Evolutionary conservation across 30 jellyfish, hydroid and myxozoan genomes (phyloP), one percentile per base, ranked within the genome.

Genomic region (Cassiopea xamachana): DNA sequence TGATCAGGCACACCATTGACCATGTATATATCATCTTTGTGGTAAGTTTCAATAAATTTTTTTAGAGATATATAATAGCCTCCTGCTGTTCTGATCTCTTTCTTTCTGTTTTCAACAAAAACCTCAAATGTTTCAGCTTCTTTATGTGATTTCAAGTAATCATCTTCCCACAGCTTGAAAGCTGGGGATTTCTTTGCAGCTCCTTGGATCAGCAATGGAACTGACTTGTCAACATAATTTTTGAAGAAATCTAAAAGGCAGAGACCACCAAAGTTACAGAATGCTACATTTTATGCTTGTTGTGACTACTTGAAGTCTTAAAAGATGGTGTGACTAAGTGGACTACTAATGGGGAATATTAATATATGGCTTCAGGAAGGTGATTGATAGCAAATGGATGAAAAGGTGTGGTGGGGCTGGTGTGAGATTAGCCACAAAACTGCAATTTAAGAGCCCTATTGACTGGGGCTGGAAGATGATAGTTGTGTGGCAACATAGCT

Each of bases 1-100:
- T 79, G 96, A n/a, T 84, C 87, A 1, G 98, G 98, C 69, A 94
- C 98, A 67, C 89, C 96, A 81, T 91, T 85, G 77, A 94, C 98
- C 98, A 94, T 88, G 70, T 94, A 94, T 1, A 94, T 80, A 75
- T 84, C 90, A 71, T 92, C 96, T 17, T 73, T 68, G 17, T 87
- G 92, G 79, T 94, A 94, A 0, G 89, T 82, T 46, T 87, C 92
- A 39, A 94, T 87, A 70, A 94, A 94, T 50, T 94, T 91, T 62
- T 90, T 91, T 71, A 94, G 74, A 17, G 98, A 69, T 1, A 88
- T 91, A 27, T 58, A 58, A 76, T 91, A 44, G 14, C 98, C 98
- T 62, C 87, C 88, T 39, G 81, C 81, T 2, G 87, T 91, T 39
- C 98, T 87, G 64, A 8, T 86, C 79, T 94, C 98, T 86, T 94